Evolutionary conservation across 2,797 vertebrate species (phyloP).

Genomic region (Sternarchorhynchus goeldii): DNA sequence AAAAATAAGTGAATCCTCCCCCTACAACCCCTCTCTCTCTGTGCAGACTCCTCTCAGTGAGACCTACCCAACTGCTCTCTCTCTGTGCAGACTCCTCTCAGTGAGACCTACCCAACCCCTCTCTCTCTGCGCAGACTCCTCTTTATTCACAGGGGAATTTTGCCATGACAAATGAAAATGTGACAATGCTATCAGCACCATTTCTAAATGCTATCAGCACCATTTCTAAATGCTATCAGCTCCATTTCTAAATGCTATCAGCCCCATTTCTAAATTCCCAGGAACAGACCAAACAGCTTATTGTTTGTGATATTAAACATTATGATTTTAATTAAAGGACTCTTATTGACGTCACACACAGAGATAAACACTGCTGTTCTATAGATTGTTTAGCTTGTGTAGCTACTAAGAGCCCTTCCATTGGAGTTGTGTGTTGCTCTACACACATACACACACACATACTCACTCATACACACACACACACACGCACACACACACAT

Average conservation of each 20-base stretch:
- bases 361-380: too few relatives aligned
- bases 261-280: neutral
- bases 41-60: neutral
- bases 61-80: neutral
- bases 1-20: conserved; percentile 14
- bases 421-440: too few relatives aligned
- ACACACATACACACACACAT: conserved; percentile 25
- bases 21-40: conserved; percentile 6
- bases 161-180: neutral
- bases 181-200: neutral
- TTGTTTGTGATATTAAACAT: neutral
- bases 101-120: too few relatives aligned
- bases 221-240: neutral
- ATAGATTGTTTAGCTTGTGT: too few relatives aligned
- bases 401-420: too few relatives aligned
- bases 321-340: neutral
- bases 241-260: neutral
- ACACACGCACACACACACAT: neutral
- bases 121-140: neutral
- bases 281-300: neutral
- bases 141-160: neutral
- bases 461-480: conserved; percentile 18
- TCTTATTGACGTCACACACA: neutral
- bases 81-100: neutral
- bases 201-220: too few relatives aligned